Conservation (phyloP, 2,888 invertebrate genomes). For the Gari tellinella region DNA sequence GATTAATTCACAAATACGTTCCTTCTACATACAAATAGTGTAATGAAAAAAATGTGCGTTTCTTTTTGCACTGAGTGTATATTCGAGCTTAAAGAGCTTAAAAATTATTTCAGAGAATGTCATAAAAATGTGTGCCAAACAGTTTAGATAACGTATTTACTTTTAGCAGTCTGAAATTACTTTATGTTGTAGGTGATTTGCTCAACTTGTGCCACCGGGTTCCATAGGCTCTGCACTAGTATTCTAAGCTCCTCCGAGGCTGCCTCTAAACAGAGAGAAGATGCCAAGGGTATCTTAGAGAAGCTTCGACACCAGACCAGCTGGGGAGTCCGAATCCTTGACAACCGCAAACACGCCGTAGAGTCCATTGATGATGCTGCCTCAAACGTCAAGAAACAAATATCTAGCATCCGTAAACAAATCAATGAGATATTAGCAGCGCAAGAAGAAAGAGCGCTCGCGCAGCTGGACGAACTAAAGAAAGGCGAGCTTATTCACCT, state of each 20-base stretch:
- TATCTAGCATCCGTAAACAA: constrained; percentile 59
- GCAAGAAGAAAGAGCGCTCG: constrained; percentile 59
- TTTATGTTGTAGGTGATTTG: constrained; percentile 49
- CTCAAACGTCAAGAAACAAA: constrained; percentile 58
- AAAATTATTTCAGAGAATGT: too few relatives aligned
- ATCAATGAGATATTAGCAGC: constrained; percentile 61
- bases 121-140: too few relatives aligned
- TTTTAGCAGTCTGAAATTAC: too few relatives aligned
- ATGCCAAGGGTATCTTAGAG: constrained; percentile 53
- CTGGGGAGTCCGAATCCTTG: constrained; percentile 62
- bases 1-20: too few relatives aligned
- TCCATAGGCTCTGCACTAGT: constrained; percentile 57
- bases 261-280: constrained; percentile 52
- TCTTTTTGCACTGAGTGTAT: too few relatives aligned
- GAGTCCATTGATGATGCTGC: constrained; percentile 54
- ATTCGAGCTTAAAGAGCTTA: too few relatives aligned
- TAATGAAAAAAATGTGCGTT: too few relatives aligned
- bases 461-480: constrained; percentile 59
- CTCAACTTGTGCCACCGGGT: constrained; percentile 60
- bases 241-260: constrained; percentile 58
- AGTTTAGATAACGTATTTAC: too few relatives aligned
- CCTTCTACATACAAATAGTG: too few relatives aligned
- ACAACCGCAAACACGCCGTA: constrained; percentile 60
- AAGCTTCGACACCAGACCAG: constrained; percentile 61
- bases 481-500: constrained; percentile 54